A percentile compares a stretch with the other conserved stretches of the same genome.
Evolutionary conservation across 2,797 vertebrate genomes (phyloP).

Genomic region (Hyperoplus lanceolatus): DNA sequence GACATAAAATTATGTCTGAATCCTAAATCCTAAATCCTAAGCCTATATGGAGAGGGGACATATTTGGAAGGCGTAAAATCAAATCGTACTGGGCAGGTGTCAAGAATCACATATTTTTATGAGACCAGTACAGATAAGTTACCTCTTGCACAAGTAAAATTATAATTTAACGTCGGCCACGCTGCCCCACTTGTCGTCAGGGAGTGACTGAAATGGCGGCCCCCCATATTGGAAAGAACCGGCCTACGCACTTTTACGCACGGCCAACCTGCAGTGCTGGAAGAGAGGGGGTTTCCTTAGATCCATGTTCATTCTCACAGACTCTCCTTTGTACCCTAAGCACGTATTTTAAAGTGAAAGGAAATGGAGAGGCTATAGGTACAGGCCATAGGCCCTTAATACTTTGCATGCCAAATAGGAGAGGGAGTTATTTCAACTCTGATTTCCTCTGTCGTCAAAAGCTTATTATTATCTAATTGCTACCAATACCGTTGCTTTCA

Average conservation of each 20-base stretch:
- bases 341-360: slow-evolving; percentile 74
- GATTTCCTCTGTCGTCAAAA: slow-evolving; percentile 77
- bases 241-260: slow-evolving; percentile 58
- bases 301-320: slow-evolving; percentile 48
- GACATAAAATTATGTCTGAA: background rate
- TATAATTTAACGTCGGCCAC: slow-evolving; percentile 4
- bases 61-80: background rate
- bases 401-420: slow-evolving; percentile 55
- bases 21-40: background rate
- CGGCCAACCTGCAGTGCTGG: slow-evolving; percentile 48
- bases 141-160: slow-evolving; percentile 23
- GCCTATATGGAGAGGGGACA: background rate
- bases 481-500: slow-evolving; percentile 63
- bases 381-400: slow-evolving; percentile 66
- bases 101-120: background rate
- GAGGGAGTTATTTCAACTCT: slow-evolving; percentile 72
- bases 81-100: background rate
- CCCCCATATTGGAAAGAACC: slow-evolving; percentile 16
- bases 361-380: slow-evolving; percentile 67
- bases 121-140: background rate
- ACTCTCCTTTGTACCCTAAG: slow-evolving; percentile 62
- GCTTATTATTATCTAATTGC: slow-evolving; percentile 71
- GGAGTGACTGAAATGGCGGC: slow-evolving; percentile 30
- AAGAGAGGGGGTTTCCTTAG: slow-evolving; percentile 35
- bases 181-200: background rate